Base-by-base conservation (phyloP, 37 sponge, comb jelly and placozoan species). In the Hormiphora californensis region DNA sequence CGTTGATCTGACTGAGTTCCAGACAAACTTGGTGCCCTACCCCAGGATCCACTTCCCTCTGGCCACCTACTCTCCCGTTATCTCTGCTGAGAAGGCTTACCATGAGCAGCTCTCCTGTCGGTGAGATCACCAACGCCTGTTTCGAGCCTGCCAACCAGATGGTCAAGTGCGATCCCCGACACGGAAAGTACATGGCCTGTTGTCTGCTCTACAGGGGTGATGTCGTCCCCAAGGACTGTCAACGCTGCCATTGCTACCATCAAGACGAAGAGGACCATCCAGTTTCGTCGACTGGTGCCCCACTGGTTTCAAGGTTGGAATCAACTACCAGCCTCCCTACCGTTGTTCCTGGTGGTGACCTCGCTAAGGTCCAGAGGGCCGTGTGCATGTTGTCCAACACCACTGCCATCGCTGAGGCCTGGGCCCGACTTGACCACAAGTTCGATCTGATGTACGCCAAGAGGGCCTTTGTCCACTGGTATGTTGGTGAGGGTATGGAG, bases 301-400 rank as follows among this genome's bases (percentile, higher is more conserved):
- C 57, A 94, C 95, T 69, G 92, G 95, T 1, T 94, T 94, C 93
- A 94, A 94, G 69, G 95, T 94, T 35, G 97, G 97, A 49, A 96
- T 96, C 91, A 96, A 96, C 92, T 91, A 96, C 87, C 94, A 96
- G 87, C 90, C 94, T 0, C 92, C 97, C 39, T 38, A 91, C 94
- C 33, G 94, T 93, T 19, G 94, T 93, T 17, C 94, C 94, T 15
- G 94, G 94, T 34, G 94, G 94, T 32, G 94, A 93, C 49, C 88
- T 93, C 15, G 92, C 92, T 37, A 91, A 93, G 86, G 92, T 93
- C 39, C 92, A 91, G 88, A 92, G 94, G 63, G 94, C 94, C 25
- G 94, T 93, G 25, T 93, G 94, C 86, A 93, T 93, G 94, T 89
- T 93, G 92, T 90, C 92, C 88, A 93, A 93, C 89, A 93, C 94